Percentiles rank a stretch among this genome's conserved stretches.
Evolutionary conservation across 2,797 vertebrate genomes (phyloP).

Genomic region (Melopsittacus undulatus): DNA sequence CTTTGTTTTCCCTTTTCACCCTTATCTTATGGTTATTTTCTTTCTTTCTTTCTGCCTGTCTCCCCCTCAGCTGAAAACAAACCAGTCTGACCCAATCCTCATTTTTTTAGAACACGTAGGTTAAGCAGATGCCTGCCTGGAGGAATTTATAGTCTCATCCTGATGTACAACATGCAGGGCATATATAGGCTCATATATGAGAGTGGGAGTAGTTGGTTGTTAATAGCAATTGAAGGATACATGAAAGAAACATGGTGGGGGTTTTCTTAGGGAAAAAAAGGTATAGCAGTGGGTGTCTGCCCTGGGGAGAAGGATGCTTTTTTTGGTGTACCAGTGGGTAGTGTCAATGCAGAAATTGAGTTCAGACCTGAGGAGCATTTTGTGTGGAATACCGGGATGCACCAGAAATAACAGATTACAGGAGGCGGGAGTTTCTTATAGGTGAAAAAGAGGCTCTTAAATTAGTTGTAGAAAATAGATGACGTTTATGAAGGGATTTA

Average conservation of each 20-base stretch:
- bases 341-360: neutral
- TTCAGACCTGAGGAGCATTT: neutral
- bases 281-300: neutral
- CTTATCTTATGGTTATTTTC: neutral
- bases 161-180: neutral
- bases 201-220: conserved; percentile 19
- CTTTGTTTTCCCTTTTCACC: neutral
- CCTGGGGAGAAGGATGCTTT: conserved; percentile 7
- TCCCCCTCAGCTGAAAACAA: neutral
- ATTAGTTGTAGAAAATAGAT: neutral
- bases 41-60: neutral
- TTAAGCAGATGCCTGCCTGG: conserved; percentile 54
- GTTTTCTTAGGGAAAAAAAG: neutral
- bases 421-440: neutral
- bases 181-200: neutral
- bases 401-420: conserved; percentile 12
- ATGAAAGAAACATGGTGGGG: neutral
- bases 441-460: neutral
- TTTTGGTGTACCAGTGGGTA: conserved; percentile 7
- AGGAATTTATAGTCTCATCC: conserved; percentile 33
- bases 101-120: neutral
- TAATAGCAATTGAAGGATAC: conserved; percentile 18
- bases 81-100: conserved; percentile 7
- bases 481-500: neutral
- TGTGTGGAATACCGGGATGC: neutral